Evolutionary conservation across 2,888 invertebrate species (phyloP), one percentile per base, ranked within the genome.

Genomic region (Dasypogon diadema): DNA sequence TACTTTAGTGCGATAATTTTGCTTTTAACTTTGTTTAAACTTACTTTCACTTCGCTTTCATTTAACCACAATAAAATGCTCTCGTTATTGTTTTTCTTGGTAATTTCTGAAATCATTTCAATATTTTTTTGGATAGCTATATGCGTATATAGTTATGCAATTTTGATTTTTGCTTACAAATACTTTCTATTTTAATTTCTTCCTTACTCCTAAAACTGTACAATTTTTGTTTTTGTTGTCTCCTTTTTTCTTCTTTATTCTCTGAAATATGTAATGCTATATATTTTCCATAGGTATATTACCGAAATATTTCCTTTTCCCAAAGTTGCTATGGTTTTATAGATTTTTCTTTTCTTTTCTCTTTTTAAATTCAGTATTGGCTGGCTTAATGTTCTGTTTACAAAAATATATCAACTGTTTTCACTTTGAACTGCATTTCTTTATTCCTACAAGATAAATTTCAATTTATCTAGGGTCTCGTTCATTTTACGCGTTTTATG

Each of bases 321-420:
- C 22, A n/a, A n/a, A n/a, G n/a, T n/a, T n/a, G n/a, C n/a, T n/a
- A n/a, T 10, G 16, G 12, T 4, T 60, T 21, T 10, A 63, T 18
- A 34, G 37, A 21, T 22, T 16, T 63, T 2, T 58, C n/a, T 58
- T 26, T 24, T 12, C 3, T 51, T 21, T 30, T 58, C 12, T 63
- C 10, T 63, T 22, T 63, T 18, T 34, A 2, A 42, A 37, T n/a
- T 63, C 24, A 16, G 21, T 51, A 21, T 3, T 65, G 46, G 14
- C 46, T 65, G 65, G 48, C 26, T 46, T 34, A 24, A 42, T 65
- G 65, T 46, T 22, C 21, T 51, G 6, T 24, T 65, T 65, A 65
- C 24, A 65, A 73, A 73, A 73, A 73, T 55, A 73, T 73, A 73
- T 73, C 30, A 55, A n/a, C 18, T 54, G 16, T 48, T 14, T 68